Evolutionary conservation across 2,113 vertebrate genomes (phyloP).

Genomic region (Pyxicephalus adspersus): DNA sequence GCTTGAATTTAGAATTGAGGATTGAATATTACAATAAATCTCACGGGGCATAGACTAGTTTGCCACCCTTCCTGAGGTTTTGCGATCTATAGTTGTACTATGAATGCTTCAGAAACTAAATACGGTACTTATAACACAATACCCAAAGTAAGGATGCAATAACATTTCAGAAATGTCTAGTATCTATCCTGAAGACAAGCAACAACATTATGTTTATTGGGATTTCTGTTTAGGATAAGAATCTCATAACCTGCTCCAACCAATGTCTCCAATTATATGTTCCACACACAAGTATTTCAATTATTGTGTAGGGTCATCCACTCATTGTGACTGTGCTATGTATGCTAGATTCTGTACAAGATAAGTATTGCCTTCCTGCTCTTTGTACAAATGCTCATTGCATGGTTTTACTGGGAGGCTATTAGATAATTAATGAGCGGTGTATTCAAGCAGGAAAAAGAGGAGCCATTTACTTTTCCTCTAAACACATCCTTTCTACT

Average conservation of each 20-base stretch:
- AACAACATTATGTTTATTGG: not conserved
- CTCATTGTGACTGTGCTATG: constrained; percentile 17
- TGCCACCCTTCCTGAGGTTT: no score
- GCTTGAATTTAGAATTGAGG: no score
- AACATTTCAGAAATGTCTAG: not conserved
- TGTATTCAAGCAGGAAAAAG: constrained; percentile 14
- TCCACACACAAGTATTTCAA: constrained; percentile 25
- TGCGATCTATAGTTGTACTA: no score
- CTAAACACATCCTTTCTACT: constrained; percentile 42
- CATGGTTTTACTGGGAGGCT: constrained; percentile 33
- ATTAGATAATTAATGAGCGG: constrained; percentile 21
- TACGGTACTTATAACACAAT: no score
- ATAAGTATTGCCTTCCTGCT: constrained; percentile 50
- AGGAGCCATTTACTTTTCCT: constrained; percentile 32
- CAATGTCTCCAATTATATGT: constrained; percentile 29
- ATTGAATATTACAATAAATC: no score
- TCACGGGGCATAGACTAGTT: no score
- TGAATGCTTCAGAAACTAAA: not conserved
- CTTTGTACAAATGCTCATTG: constrained; percentile 47
- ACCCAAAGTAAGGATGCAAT: no score
- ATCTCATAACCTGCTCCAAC: not conserved
- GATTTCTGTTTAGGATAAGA: constrained; percentile 7
- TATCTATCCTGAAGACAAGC: not conserved
- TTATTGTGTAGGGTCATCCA: constrained; percentile 28
- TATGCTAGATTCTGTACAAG: constrained; percentile 41